Conservation (phyloP, 2,113 vertebrate species). For the Daphoenositta chrysoptera region DNA sequence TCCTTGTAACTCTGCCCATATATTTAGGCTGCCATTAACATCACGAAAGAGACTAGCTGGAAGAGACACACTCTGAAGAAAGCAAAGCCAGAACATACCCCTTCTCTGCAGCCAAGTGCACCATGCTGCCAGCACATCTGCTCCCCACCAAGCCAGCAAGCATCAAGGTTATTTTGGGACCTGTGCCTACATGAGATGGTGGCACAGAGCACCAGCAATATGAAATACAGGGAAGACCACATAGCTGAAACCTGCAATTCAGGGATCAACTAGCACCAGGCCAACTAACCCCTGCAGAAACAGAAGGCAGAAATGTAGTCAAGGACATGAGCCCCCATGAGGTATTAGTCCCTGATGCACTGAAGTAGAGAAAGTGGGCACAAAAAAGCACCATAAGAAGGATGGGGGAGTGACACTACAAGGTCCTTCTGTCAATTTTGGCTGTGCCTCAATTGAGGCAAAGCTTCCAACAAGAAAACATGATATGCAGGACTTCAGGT, state of each 20-base stretch:
- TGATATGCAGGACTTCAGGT: background rate
- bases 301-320: background rate
- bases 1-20: background rate
- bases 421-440: background rate
- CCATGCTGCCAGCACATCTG: constrained; percentile 48
- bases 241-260: background rate
- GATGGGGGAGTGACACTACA: background rate
- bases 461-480: background rate
- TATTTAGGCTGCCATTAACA: background rate
- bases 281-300: background rate
- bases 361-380: background rate
- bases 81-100: background rate
- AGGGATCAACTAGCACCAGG: background rate
- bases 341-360: background rate
- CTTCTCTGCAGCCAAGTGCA: background rate
- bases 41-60: background rate
- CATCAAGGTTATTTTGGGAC: background rate
- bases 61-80: background rate
- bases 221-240: background rate
- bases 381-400: background rate
- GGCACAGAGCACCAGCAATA: background rate
- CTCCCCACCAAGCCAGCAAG: background rate
- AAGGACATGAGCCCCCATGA: accelerated
- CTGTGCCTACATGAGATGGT: background rate
- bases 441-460: background rate